phyloP scores from a whole-genome alignment of 2,888 invertebrate genomes.

The Mesorhabditis belari region DNA sequence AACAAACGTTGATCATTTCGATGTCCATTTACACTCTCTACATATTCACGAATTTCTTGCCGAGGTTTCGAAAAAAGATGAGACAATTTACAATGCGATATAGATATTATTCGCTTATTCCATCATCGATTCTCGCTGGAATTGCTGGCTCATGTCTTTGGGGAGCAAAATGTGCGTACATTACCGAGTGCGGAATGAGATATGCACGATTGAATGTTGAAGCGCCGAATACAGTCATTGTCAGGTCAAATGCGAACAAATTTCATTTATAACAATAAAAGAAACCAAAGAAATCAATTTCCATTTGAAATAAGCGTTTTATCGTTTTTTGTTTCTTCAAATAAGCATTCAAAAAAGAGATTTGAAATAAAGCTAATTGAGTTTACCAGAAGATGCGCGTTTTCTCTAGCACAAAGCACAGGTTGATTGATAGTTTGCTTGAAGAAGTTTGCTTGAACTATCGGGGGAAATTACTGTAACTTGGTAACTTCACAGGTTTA shows the following conservation, averaged over 20 bases:
- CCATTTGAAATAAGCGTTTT: no score
- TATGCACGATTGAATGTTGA: conserved; percentile 71
- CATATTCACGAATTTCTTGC: conserved; percentile 86
- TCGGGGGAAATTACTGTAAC: no score
- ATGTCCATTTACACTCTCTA: conserved; percentile 89
- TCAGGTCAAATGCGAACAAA: no score
- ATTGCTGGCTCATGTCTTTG: conserved; percentile 93
- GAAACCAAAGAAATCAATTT: neutral
- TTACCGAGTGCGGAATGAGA: conserved; percentile 84
- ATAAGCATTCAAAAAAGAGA: no score
- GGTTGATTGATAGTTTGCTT: no score
- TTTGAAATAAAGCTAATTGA: neutral
- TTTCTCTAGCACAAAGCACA: no score
- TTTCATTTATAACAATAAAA: neutral
- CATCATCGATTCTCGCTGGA: conserved; percentile 82
- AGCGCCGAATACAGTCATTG: conserved; percentile 78
- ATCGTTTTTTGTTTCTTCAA: no score
- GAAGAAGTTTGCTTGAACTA: no score
- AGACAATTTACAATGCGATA: neutral
- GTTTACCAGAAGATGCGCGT: no score
- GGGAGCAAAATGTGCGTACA: conserved; percentile 95
- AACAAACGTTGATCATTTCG: conserved; percentile 86
- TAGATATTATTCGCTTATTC: conserved; percentile 64
- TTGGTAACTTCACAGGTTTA: conserved; percentile 2
- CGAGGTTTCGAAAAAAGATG: conserved; percentile 64